Base-by-base conservation (phyloP, 2,797 vertebrate species). In the Discoglossus pictus region DNA sequence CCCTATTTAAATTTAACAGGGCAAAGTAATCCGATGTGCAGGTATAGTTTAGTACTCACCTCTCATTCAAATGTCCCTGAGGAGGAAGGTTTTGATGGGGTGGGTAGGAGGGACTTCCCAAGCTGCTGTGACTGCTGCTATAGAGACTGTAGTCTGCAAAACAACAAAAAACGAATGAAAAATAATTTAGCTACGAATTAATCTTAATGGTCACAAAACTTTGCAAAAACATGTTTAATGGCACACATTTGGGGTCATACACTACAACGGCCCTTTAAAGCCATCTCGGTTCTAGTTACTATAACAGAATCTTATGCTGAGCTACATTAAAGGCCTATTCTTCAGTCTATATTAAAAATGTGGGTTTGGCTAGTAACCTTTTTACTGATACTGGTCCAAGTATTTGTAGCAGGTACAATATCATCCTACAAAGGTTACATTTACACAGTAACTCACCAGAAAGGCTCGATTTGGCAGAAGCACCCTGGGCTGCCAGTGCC, bases 61-160 rank as follows among this genome's bases (percentile, higher is more conserved):
- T 93, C 75, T 99, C 95, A 76, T 24, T 92, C 76, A 97, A 93
- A 81, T 94, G 96, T 91, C 94, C 95, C 91, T 97, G 93, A 94
- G 97, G 90, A 84, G 94, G 83, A 77, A 92, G 74, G 80, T 86
- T 88, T 81, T 91, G 93, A 87, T 96, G 96, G 74, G 92, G 85
- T 75, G 93, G 87, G 76, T 98, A 99, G 2, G 94, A 86, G 74
- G 93, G 82, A 34, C 82, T 86, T 76, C 92, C 90, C 95, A 96
- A 98, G 76, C 92, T 87, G 71, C 83, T 73, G 0, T 95, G 96
- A 81, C 84, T 72, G 79, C 87, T 94, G 6, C 94, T n/a, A n/a
- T n/a, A 96, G 53, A 95, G 94, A 51, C 87, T 87, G 78, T 98
- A 98, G 76, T 98, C 97, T 87, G 79, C 39, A 79, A 79, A 11